Evolutionary conservation across 2,888 invertebrate species (phyloP).

Genomic region (Perdita meconis): DNA sequence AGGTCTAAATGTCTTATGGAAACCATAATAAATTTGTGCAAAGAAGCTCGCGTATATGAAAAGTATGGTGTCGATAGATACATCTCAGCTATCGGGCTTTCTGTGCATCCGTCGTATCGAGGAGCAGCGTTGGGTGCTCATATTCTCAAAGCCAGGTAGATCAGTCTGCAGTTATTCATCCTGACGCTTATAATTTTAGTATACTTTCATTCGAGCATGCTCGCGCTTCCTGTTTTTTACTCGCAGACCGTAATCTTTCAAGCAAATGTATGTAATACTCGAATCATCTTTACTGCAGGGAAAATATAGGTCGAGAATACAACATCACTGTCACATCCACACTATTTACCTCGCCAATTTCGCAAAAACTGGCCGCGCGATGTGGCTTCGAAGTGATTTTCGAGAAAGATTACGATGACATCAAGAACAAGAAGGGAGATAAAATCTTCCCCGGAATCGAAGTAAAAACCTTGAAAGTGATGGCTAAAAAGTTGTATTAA

Average conservation of each 20-base stretch:
- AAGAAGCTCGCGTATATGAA: constrained; percentile 68
- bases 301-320: constrained; percentile 72
- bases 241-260: neutral
- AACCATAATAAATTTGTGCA: constrained; percentile 41
- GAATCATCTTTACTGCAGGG: constrained; percentile 49
- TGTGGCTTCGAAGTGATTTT: constrained; percentile 69
- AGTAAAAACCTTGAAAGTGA: constrained; percentile 65
- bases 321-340: constrained; percentile 70
- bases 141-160: constrained; percentile 73
- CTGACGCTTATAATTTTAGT: too few relatives aligned
- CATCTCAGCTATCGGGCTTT: constrained; percentile 78
- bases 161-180: neutral
- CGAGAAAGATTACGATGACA: constrained; percentile 55
- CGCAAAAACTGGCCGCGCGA: constrained; percentile 72
- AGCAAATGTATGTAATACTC: neutral
- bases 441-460: constrained; percentile 66
- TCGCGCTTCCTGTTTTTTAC: neutral
- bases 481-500: constrained; percentile 65
- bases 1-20: neutral
- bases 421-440: constrained; percentile 65
- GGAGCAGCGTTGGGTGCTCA: constrained; percentile 76
- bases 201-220: too few relatives aligned
- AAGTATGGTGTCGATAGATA: constrained; percentile 74
- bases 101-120: constrained; percentile 75
- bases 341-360: constrained; percentile 68